Percentiles rank a stretch among this genome's conserved stretches.
Evolutionary conservation across 1,140 invertebrate species (phyloP).

Genomic region (Octopus sinensis): DNA sequence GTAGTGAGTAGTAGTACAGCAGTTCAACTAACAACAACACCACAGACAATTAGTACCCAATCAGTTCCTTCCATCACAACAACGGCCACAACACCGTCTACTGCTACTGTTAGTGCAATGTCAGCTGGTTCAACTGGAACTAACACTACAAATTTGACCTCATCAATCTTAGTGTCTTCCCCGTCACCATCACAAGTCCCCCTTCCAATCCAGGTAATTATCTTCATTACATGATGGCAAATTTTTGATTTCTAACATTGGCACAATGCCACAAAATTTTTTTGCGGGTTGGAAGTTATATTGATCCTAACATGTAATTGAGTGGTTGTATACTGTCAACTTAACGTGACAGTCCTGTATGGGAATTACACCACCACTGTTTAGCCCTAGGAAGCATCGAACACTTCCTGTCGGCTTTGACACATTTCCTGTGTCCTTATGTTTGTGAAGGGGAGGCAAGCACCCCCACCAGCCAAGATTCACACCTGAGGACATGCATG

Average conservation of each 20-base stretch:
- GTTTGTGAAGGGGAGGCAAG: no score
- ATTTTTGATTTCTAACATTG: no score
- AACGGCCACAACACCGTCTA: constrained; percentile 28
- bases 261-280: not conserved
- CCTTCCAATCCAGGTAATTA: not conserved
- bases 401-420: no score
- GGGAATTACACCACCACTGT: no score
- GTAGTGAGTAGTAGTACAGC: not conserved
- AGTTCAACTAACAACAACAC: constrained; percentile 29
- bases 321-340: no score
- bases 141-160: constrained; percentile 15
- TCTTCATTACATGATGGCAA: not conserved
- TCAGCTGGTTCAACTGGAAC: constrained; percentile 22
- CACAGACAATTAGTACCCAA: constrained; percentile 31
- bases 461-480: no score
- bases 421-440: no score
- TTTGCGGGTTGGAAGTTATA: constrained; percentile 5
- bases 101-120: constrained; percentile 13
- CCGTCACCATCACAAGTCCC: constrained; percentile 19
- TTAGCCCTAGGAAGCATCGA: no score
- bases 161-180: constrained; percentile 22
- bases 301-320: not conserved
- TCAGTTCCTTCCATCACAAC: constrained; percentile 27
- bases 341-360: no score
- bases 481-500: no score